Evolutionary conservation across 53 echinoderm and acorn worm genomes (phyloP).

Genomic region (Paelopatides confundens): DNA sequence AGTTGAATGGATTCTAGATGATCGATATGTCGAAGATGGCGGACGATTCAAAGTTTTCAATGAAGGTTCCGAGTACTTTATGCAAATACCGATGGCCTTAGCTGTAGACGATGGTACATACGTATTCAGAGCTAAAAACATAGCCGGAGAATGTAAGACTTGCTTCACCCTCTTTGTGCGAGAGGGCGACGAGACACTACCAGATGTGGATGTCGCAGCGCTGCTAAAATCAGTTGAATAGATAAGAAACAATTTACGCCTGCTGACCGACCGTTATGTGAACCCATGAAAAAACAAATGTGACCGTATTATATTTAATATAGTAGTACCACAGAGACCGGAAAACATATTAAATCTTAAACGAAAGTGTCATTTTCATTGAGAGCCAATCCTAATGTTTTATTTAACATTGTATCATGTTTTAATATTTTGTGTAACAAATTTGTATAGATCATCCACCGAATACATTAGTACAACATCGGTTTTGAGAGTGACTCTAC

Average conservation of each 20-base stretch:
- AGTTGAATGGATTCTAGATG: conserved; percentile 88
- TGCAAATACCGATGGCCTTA: conserved; percentile 87
- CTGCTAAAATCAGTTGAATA: conserved; percentile 82
- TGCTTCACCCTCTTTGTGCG: conserved; percentile 73
- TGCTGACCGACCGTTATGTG: background rate
- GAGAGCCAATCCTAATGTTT: too few species aligned
- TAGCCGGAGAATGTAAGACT: conserved; percentile 83
- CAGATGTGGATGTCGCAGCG: conserved; percentile 80
- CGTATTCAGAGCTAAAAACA: conserved; percentile 79
- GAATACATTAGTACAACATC: too few species aligned
- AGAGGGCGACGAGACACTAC: conserved; percentile 55
- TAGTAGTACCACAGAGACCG: too few species aligned
- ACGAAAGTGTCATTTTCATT: too few species aligned
- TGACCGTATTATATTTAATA: too few species aligned
- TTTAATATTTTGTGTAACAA: too few species aligned
- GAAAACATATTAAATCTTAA: too few species aligned
- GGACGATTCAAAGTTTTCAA: conserved; percentile 79
- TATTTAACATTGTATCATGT: too few species aligned
- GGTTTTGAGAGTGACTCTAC: too few species aligned
- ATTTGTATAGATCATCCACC: too few species aligned
- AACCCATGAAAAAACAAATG: too few species aligned
- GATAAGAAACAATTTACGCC: background rate
- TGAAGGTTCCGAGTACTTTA: conserved; percentile 69
- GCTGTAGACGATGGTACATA: conserved; percentile 84
- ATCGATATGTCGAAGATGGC: conserved; percentile 80